Percentiles rank a stretch among this genome's conserved stretches.
Conservation (phyloP, 2,888 invertebrate species). For the Sepioteuthis lessoniana region DNA sequence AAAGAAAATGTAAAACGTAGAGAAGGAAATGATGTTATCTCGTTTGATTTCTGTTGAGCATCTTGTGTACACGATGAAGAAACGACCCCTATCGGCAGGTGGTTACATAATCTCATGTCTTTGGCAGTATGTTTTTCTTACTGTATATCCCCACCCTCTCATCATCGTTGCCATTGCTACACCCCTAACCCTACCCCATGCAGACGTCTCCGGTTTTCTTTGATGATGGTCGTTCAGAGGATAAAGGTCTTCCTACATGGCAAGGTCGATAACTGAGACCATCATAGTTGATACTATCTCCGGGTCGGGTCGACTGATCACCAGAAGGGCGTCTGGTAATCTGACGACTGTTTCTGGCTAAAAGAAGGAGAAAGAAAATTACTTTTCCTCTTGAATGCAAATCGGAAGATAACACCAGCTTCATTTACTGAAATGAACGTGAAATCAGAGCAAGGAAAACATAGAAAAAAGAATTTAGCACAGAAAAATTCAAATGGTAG, state of each 20-base stretch:
- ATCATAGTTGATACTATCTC: not conserved
- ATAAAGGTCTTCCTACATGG: not conserved
- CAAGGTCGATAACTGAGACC: not conserved
- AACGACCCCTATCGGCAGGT: not conserved
- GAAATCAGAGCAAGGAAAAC: not conserved
- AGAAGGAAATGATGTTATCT: not conserved
- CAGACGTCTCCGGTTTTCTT: not conserved
- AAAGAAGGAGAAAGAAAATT: not conserved
- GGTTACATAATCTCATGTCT: not conserved
- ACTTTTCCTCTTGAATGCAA: too few relatives aligned
- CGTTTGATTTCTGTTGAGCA: not conserved
- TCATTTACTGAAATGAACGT: not conserved
- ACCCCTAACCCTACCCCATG: not conserved
- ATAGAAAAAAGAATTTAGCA: too few relatives aligned
- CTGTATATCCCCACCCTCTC: not conserved
- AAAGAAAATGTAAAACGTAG: too few relatives aligned
- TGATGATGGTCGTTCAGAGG: not conserved
- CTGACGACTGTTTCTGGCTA: not conserved
- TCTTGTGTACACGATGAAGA: not conserved
- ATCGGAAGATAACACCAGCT: not conserved
- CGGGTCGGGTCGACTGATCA: not conserved
- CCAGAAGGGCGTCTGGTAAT: not conserved
- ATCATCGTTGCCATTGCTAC: not conserved
- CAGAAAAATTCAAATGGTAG: too few relatives aligned
- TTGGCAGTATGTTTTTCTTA: not conserved